Evolutionary conservation across 1,140 invertebrate genomes (phyloP), one percentile per base, ranked within the genome.

Genomic region (Cyclargus thomasi): DNA sequence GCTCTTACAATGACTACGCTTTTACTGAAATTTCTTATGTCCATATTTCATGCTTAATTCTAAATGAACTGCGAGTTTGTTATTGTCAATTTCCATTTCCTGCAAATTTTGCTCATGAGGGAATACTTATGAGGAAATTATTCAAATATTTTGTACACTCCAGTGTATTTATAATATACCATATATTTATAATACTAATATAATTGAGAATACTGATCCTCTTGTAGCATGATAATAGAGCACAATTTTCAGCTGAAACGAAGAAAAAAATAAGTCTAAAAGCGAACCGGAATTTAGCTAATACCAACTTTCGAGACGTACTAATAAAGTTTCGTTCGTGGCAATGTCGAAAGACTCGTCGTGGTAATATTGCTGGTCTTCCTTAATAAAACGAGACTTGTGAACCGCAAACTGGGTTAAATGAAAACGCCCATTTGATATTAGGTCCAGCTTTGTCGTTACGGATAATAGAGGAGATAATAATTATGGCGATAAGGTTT

Each of bases 341-440:
- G 39, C 39, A 47, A 47, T 11, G 14, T 47, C 39, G 39, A 16
- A 47, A 47, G 8, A 47, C 11, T 47, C 39, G 10, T 47, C 10
- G 39, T 47, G 39, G 39, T 47, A 47, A 47, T 47, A 47, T 14
- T 47, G 39, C 39, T 47, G 39, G 39, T 47, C 39, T 47, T 47
- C 39, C 39, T 47, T 47, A 47, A 47, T 47, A 47, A 47, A 47
- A 47, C 39, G 39, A 16, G 39, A 47, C 39, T 47, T 47, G 39
- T 47, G 39, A 16, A 47, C 39, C 39, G 39, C 39, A 47, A 47
- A 47, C 39, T 47, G 39, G 39, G 39, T 47, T 47, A 47, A 47
- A 47, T 47, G 39, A 47, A 47, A 47, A 47, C 39, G 39, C 39
- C 39, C 39, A 47, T 47, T 47, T 47, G 39, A 47, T 47, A 47